Base-by-base conservation (phyloP, 2,888 invertebrate species). In the Oxyscelio sp. region DNA sequence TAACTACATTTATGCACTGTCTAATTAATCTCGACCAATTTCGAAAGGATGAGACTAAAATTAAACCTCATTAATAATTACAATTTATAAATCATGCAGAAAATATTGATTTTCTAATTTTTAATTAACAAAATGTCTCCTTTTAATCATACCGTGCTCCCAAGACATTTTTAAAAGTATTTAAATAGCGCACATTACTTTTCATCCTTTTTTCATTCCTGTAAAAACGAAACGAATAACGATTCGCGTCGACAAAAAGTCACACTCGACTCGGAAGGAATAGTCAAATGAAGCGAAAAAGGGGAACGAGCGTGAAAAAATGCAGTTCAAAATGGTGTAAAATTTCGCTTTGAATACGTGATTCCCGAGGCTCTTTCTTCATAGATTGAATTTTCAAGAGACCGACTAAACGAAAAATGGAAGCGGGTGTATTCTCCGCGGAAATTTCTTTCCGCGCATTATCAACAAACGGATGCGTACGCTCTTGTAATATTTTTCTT, bases 271-370 rank as follows among this genome's bases (percentile, higher is more conserved):
- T 31, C 24, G 45, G 43, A 52, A 68, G 68, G 43, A 52, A 50
- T 54, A 58, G 61, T 61, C 68, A 78, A 68, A 78, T 78, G 68
- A 78, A 78, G 68, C 15, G 77, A 68, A 68, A 78, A 61, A 68
- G 34, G 52, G 54, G 45, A 43, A 43, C 22, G 54, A 34, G 9
- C 9, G 50, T 11, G 58, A 70, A 71, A 74, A 83, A 75, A 71
- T 56, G 63, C 65, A 59, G 71, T 50, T 73, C 65, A 78, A 73
- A 83, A 77, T 52, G 54, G 54, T 71, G 68, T 66, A 66, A 83
- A 78, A 83, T 68, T 68, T 73, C 56, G 15, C 61, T 83, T 68
- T 83, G 78, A 78, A 78, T 83, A 68, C 59, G 66, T 68, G 66
- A 81, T 70, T 82, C 65, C 45, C 40, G 22, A 5, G 21, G 38